phyloP scores from a whole-genome alignment of 2,888 invertebrate genomes.

The Conus canariensis region DNA sequence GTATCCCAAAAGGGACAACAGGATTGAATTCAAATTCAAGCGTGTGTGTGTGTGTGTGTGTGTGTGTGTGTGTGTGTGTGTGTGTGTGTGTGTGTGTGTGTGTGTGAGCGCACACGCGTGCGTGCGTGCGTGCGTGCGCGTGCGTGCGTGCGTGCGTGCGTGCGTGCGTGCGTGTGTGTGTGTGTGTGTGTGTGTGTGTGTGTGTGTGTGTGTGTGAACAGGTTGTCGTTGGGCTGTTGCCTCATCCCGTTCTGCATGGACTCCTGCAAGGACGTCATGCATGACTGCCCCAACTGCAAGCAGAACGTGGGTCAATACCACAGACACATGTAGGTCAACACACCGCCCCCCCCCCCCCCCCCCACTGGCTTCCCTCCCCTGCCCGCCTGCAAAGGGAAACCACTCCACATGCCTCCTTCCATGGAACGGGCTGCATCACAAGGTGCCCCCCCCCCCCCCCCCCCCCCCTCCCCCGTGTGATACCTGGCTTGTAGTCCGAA shows the following conservation, averaged over 20 bases:
- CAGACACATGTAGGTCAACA: slow-evolving; percentile 61
- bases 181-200: not conserved
- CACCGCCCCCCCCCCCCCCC: not conserved
- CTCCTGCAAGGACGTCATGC: slow-evolving; percentile 72
- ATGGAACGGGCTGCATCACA: no score
- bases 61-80: not conserved
- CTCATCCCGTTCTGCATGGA: slow-evolving; percentile 67
- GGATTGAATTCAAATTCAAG: no score
- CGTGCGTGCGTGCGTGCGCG: not conserved
- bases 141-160: not conserved
- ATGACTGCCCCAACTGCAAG: slow-evolving; percentile 72
- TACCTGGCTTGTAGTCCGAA: no score
- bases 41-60: slow-evolving; percentile 6
- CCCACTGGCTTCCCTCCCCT: not conserved
- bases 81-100: slow-evolving; percentile 22
- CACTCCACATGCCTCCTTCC: not conserved
- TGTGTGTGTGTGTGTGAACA: not conserved
- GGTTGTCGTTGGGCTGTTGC: slow-evolving; percentile 57
- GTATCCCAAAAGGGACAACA: no score
- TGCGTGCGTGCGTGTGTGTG: not conserved
- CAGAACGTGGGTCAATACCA: slow-evolving; percentile 58
- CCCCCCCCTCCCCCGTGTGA: no score
- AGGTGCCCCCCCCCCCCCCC: no score
- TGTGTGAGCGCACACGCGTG: not conserved
- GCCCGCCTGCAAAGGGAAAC: not conserved